Evolutionary conservation across 2,888 invertebrate species (phyloP).

Genomic region (Ptilodon capucinus): DNA sequence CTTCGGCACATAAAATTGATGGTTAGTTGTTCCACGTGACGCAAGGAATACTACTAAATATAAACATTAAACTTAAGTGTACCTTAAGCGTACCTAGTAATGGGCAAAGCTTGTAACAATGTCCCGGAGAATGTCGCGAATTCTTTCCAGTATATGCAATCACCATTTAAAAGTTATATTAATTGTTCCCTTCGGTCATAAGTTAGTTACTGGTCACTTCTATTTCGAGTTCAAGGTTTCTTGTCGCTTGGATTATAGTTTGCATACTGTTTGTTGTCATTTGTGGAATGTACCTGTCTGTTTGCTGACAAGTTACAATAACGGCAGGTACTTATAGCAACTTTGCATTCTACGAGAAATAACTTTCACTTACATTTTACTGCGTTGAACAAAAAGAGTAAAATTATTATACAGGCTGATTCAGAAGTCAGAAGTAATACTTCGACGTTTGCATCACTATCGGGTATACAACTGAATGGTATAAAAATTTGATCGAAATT

Average conservation of each 20-base stretch:
- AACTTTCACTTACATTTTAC: not conserved
- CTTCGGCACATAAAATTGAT: constrained; percentile 27
- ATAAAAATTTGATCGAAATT: too few species aligned
- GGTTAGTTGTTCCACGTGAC: constrained; percentile 20
- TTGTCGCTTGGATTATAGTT: constrained; percentile 8
- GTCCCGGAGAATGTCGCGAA: constrained; percentile 44
- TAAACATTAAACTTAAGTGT: constrained; percentile 75
- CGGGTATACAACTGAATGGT: too few species aligned
- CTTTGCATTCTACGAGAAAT: not conserved
- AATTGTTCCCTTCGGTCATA: constrained; percentile 45
- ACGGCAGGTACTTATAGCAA: not conserved
- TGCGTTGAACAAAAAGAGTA: not conserved
- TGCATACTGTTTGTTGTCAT: not conserved
- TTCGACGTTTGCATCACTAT: too few species aligned
- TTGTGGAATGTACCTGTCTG: not conserved
- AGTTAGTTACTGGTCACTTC: constrained; percentile 31
- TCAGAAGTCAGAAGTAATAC: too few species aligned
- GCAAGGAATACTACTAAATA: constrained; percentile 38
- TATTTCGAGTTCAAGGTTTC: constrained; percentile 34
- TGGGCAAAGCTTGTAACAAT: constrained; percentile 78
- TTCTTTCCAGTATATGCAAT: constrained; percentile 54
- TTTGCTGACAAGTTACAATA: not conserved
- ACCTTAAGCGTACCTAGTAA: constrained; percentile 62
- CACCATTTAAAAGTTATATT: constrained; percentile 55
- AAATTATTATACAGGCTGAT: too few species aligned